Base-by-base conservation (phyloP, 2,113 vertebrate genomes). In the Aspiorhynchus laticeps region DNA sequence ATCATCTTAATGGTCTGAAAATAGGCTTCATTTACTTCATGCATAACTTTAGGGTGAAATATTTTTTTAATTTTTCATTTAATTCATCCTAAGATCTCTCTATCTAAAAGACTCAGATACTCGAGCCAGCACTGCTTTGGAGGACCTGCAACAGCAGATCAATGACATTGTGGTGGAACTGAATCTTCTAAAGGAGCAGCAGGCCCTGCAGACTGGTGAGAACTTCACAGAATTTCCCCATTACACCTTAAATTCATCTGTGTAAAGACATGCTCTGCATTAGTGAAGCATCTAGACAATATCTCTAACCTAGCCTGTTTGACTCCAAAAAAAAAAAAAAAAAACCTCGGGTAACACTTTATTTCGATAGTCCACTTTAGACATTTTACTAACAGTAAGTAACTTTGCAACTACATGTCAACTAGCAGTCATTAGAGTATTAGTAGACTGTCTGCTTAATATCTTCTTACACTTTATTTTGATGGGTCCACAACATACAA, bases 171-270 rank as follows among this genome's bases (percentile, higher is more conserved):
- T 95, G 24, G 93, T 96, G 88, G 97, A 99, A 87, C 93, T 99
- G 80, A 94, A 95, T 33, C 86, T 96, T 2, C 91, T 99, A 90
- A 99, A 98, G 93, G 97, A 99, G 82, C 95, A 97, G 43, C 97
- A 98, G 92, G 96, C 98, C 0, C 94, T 99, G 85, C 97, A 99
- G 91, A 96, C 96, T 74, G 96, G 97, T 98, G 92, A 81, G 56
- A 5, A 1, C 7, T 26, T 31, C 21, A 21, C 8, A 3, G 19
- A 56, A 1, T 21, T 24, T 56, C 53, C 53, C 7, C 53, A 21
- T 53, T 0, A 53, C 51, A 6, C 17, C 51, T 7, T 2, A 28
- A 77, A 9, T 1, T 11, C 4, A 46, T 7, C 26, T 28, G n/a
- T 12, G 4, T 38, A 0, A 41, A 46, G 43, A 46, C 43, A 7